A percentile compares a stretch with the other conserved stretches of the same genome.
phyloP scores from a whole-genome alignment of 2,113 vertebrate genomes.

The Cynoglossus semilaevis region DNA sequence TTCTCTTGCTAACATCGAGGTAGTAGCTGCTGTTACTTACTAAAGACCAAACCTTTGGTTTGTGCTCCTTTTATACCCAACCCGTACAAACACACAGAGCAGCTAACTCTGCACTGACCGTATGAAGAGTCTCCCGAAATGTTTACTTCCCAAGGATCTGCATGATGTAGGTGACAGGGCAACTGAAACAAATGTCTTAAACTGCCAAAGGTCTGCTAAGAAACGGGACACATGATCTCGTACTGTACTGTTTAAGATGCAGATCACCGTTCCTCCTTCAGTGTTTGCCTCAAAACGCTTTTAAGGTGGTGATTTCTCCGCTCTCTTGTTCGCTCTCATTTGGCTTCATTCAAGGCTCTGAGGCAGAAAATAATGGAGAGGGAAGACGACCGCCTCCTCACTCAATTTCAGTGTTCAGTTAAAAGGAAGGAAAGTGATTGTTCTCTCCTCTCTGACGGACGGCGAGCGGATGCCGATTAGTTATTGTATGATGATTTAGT shows the following conservation, averaged over 20 bases:
- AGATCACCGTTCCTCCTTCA: slow-evolving; percentile 28
- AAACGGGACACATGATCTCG: neutral
- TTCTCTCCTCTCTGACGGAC: slow-evolving; percentile 66
- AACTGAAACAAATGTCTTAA: too few species aligned
- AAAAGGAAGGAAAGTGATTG: slow-evolving; percentile 77
- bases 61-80: too few species aligned
- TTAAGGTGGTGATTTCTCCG: slow-evolving; percentile 58
- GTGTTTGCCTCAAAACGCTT: slow-evolving; percentile 62
- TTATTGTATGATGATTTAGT: slow-evolving; percentile 79
- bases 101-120: too few species aligned
- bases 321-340: slow-evolving; percentile 64
- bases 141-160: too few species aligned
- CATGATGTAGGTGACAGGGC: too few species aligned
- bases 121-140: too few species aligned
- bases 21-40: too few species aligned
- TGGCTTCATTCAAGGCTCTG: slow-evolving; percentile 68
- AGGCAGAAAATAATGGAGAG: slow-evolving; percentile 75
- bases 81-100: too few species aligned
- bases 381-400: slow-evolving; percentile 48
- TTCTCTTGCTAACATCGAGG: too few species aligned
- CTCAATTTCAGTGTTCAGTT: slow-evolving; percentile 80
- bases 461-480: slow-evolving; percentile 72
- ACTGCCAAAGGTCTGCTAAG: too few species aligned
- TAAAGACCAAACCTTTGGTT: too few species aligned
- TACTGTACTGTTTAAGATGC: slow-evolving; percentile 45